A percentile compares a stretch with the other conserved stretches of the same genome.
Conservation (phyloP, 1,140 invertebrate genomes). For the Lerema accius region DNA sequence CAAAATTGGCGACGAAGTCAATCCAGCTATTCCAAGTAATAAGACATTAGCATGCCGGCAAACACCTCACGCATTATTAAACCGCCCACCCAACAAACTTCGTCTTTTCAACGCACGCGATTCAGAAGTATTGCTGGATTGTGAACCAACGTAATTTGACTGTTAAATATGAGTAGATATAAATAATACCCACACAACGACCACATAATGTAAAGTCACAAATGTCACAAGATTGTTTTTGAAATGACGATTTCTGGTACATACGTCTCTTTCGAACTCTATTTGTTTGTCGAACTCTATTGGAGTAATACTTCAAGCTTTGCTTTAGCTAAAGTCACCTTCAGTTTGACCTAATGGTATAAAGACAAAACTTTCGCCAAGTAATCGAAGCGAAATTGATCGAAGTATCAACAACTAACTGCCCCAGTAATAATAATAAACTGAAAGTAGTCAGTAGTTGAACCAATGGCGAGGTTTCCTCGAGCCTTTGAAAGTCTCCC, state of each 20-base stretch:
- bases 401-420: background rate
- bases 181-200: no score
- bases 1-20: constrained; percentile 21
- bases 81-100: constrained; percentile 15
- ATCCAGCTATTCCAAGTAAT: constrained; percentile 23
- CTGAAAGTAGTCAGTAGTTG: background rate
- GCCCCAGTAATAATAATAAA: background rate
- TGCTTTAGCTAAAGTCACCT: no score
- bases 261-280: no score
- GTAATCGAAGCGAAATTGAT: no score
- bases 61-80: constrained; percentile 30
- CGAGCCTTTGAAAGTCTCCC: background rate
- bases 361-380: no score
- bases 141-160: background rate
- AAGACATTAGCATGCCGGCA: constrained; percentile 27
- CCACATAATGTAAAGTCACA: no score
- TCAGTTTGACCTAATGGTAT: no score
- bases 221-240: no score
- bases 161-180: no score
- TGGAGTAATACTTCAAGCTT: no score
- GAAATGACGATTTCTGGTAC: no score
- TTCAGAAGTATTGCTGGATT: constrained; percentile 8
- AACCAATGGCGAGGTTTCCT: background rate
- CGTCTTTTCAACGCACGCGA: constrained; percentile 22
- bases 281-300: no score